phyloP scores from a whole-genome alignment of 1,140 invertebrate species.

The Helicoverpa armigera region DNA sequence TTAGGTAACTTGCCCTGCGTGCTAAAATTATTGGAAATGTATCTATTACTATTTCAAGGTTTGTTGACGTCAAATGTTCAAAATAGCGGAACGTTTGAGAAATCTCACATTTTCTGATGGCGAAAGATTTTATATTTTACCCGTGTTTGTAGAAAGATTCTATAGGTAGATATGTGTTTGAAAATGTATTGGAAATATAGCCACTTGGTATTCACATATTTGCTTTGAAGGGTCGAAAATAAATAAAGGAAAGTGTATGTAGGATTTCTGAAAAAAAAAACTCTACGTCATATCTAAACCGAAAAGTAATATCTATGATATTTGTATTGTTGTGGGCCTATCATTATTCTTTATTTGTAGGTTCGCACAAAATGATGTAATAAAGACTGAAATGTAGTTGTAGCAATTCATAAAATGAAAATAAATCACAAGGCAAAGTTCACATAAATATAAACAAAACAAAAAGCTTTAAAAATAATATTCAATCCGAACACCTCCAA shows the following conservation, averaged over 20 bases:
- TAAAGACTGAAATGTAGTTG: not conserved
- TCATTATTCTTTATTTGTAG: too few relatives aligned
- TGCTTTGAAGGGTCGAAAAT: too few relatives aligned
- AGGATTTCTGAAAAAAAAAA: too few relatives aligned
- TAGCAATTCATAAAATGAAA: not conserved
- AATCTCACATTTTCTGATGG: not conserved
- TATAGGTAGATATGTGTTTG: not conserved
- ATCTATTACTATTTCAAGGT: constrained; percentile 24
- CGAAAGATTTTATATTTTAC: not conserved
- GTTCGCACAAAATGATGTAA: not conserved
- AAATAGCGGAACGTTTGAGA: constrained; percentile 1
- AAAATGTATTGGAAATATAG: too few relatives aligned
- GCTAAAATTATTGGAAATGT: constrained; percentile 20
- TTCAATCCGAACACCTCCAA: not conserved
- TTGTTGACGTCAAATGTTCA: constrained; percentile 8
- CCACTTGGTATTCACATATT: too few relatives aligned
- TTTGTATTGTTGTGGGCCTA: too few relatives aligned
- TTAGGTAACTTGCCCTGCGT: not conserved
- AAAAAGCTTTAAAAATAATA: not conserved
- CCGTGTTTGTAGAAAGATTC: not conserved
- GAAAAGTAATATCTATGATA: too few relatives aligned
- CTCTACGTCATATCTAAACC: too few relatives aligned
- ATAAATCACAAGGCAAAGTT: not conserved
- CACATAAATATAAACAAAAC: constrained; percentile 1
- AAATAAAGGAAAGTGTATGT: too few relatives aligned